Evolutionary conservation across 2,113 vertebrate genomes (phyloP), one percentile per base, ranked within the genome.

Genomic region (Castor canadensis): DNA sequence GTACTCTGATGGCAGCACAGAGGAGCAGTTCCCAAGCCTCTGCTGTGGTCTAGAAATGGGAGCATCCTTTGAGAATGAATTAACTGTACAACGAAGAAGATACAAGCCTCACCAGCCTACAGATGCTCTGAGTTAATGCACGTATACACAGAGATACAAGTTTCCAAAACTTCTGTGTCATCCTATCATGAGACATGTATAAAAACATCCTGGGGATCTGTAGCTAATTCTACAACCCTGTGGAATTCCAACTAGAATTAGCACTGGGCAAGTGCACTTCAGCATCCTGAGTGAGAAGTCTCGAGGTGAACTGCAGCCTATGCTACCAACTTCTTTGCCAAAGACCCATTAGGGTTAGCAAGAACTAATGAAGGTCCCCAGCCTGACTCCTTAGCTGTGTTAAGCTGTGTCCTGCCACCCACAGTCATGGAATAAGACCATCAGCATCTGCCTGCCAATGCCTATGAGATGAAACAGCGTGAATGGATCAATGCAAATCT

Each of bases 201-300:
- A 79, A 40, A 9, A 28, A 22, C 16, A 35, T n/a, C 47, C 82
- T 32, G 2, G 12, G 69, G 67, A 60, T 9, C 47, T 71, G 5
- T 43, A 35, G 24, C 13, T 40, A 43, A 62, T 72, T 64, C 15
- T 52, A 58, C 30, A 2, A 9, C 11, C 12, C 3, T 35, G 35
- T 47, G 28, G 28, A 79, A 79, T 77, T 83, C 2, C 45, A 38
- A 5, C 17, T 5, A 43, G 66, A 92, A 73, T 26, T 28, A 72
- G 10, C 6, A 17, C 20, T 32, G 13, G 1, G 28, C 52, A 19
- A 52, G 11, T 9, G 22, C 2, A 4, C 3, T 38, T 17, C 19
- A 45, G 81, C 17, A 64, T 20, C 43, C 28, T 22, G 8, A 54
- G 26, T 69, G 15, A 82, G 62, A 93, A 75, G 28, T 12, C 40